A percentile compares a stretch with the other conserved stretches of the same genome.
These are phyloP conservation scores for Strix uralensis DNA, from an alignment of 2,113 vertebrate genomes.

Conservation along the genomic window DNA sequence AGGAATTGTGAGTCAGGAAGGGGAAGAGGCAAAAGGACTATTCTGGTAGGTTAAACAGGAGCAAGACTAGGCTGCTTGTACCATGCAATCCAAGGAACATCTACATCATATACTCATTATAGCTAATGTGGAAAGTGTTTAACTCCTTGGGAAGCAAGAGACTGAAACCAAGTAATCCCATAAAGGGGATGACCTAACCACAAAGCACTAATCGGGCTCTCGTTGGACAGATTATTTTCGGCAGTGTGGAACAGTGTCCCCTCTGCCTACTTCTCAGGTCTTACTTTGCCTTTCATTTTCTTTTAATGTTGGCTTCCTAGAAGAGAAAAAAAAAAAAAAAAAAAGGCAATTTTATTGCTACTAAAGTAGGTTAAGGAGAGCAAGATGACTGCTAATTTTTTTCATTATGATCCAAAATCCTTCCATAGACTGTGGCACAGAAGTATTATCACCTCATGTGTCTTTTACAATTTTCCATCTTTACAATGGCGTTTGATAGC, in stretches of 20 bases:
- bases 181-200: not conserved
- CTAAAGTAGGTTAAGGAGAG: not conserved
- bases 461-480: not conserved
- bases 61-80: not conserved
- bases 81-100: not conserved
- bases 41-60: not conserved
- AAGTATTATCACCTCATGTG: not conserved
- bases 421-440: not conserved
- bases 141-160: not conserved
- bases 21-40: not conserved
- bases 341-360: not conserved
- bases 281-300: not conserved
- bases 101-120: not conserved
- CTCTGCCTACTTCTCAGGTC: not conserved
- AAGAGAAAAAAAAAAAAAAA: not conserved
- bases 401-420: not conserved
- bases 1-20: not conserved
- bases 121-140: not conserved
- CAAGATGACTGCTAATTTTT: not conserved
- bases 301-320: not conserved
- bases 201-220: not conserved
- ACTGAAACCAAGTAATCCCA: slow-evolving; percentile 9
- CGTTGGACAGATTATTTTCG: not conserved
- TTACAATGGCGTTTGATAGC: not conserved
- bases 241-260: not conserved